Evolutionary conservation across 1,140 invertebrate species (phyloP).

Genomic region (Neodiprion pinetum): DNA sequence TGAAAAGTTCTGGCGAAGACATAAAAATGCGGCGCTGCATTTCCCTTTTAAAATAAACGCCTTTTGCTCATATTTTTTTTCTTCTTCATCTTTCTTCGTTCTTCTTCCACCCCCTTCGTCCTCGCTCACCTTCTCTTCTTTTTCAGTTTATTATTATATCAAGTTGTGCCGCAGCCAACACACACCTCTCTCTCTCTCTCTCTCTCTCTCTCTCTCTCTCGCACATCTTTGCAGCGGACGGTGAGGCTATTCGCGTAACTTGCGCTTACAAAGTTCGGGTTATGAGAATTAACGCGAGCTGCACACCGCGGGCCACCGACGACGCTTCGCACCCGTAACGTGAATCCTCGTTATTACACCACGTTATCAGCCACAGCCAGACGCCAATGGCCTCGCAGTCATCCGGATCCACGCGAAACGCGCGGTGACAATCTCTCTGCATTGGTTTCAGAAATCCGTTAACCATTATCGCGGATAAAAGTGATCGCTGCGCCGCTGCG

Average conservation of each 20-base stretch:
- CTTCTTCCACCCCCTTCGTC: background rate
- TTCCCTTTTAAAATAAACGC: constrained; percentile 63
- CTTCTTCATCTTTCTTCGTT: constrained; percentile 5
- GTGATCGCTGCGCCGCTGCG: background rate
- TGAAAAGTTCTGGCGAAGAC: constrained; percentile 64
- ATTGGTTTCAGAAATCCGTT: constrained; percentile 17
- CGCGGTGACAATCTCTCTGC: constrained; percentile 19
- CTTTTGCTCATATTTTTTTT: constrained; percentile 50
- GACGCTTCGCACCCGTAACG: constrained; percentile 23
- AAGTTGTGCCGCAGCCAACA: constrained; percentile 43
- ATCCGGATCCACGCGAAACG: constrained; percentile 12
- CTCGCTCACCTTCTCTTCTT: background rate
- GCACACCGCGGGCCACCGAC: constrained; percentile 29
- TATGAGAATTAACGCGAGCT: constrained; percentile 52
- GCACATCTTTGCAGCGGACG: constrained; percentile 11
- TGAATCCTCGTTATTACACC: background rate
- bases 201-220: constrained; percentile 15
- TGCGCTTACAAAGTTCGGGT: constrained; percentile 47
- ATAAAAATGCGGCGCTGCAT: constrained; percentile 63
- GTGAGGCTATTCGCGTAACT: constrained; percentile 46
- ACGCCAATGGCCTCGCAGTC: background rate
- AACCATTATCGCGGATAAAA: constrained; percentile 2
- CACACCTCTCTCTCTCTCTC: constrained; percentile 20
- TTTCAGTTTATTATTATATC: constrained; percentile 63
- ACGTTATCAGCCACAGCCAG: background rate